Evolutionary conservation across 2,113 vertebrate species (phyloP), one percentile per base, ranked within the genome.

Genomic region (Mustela nigripes): DNA sequence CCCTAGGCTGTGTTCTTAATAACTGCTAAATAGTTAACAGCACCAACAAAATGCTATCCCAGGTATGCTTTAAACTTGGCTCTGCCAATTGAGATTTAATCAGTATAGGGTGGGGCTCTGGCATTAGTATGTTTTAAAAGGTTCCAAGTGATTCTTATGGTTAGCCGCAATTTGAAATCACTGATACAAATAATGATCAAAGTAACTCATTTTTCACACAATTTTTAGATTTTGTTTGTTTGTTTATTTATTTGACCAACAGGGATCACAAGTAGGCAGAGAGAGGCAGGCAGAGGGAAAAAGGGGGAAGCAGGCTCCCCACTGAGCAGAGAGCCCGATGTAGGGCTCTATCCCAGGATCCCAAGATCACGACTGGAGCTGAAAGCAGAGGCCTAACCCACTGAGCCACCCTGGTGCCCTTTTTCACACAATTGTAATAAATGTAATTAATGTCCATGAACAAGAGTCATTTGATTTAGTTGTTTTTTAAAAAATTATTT

Each of bases 351-450:
- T 50, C 50, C 50, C 50, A 50, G 50, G 50, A 50, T 50, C 50
- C 50, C 50, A 11, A 53, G 50, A 53, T 15, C 50, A 53, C 2
- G 1, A 53, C 50, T 53, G 4, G 50, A 16, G 15, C 50, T 15
- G 4, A 53, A 53, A 15, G 4, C 15, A 16, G 50, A 53, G 50
- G 15, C 15, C 50, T 53, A 53, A 53, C 50, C 50, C 50, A 16
- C 15, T 53, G 50, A 53, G 50, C 50, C 50, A 53, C 50, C 50
- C 50, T 16, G 50, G 50, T 0, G 15, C 50, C 50, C 50, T 96
- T 96, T 97, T 97, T 93, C 90, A 89, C 96, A 98, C 97, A 93
- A 94, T 88, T 97, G 98, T 98, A 96, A 97, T 98, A 96, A 97
- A 97, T 83, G 92, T 94, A 92, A 91, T 85, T 85, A 45, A 96